Base-by-base conservation (phyloP, 92 coral and sea anemone species). In the Micromussa lordhowensis region DNA sequence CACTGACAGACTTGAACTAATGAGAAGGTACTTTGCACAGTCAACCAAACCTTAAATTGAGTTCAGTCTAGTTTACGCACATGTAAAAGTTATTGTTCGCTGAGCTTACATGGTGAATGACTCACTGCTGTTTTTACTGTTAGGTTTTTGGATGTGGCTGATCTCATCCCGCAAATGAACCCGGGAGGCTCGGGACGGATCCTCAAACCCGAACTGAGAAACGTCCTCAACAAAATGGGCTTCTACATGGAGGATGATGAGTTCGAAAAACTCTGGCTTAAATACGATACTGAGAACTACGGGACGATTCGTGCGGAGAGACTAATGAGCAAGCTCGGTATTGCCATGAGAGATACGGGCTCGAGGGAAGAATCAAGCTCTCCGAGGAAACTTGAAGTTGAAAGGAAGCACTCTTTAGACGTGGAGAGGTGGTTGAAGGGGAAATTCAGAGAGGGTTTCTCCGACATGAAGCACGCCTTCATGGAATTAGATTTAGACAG, bases 381-480 rank as follows among this genome's bases (percentile, higher is more conserved):
- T 11, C 99, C 99, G 4, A 92, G 96, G 31, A 98, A 91, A 78
- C 98, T 98, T 24, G 99, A 98, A 84, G 90, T 86, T 19, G 99
- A 98, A 68, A 90, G 99, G 44, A 92, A 86, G 31, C 94, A 91
- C 44, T 92, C 96, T 82, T 75, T 98, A 15, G 98, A 96, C 77
- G 94, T 98, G 18, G 99, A 98, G 88, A 82, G 96, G 17, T 98
- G 99, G 99, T 86, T 98, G 78, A 96, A 96, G 88, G 87, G 89
- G 77, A 98, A 96, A 83, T 98, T 98, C 75, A 84, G 99, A 35
- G 99, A 98, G 55, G 97, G 98, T 0, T 98, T 95, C 66, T 98
- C 99, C 26, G 99, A 98, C 80, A 98, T 98, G 98, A 98, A 96
- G 71, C 99, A 98, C 82, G 99, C 96, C 5, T 98, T 98, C 77